phyloP scores from a whole-genome alignment of 2,113 vertebrate species.

The Melospiza georgiana region DNA sequence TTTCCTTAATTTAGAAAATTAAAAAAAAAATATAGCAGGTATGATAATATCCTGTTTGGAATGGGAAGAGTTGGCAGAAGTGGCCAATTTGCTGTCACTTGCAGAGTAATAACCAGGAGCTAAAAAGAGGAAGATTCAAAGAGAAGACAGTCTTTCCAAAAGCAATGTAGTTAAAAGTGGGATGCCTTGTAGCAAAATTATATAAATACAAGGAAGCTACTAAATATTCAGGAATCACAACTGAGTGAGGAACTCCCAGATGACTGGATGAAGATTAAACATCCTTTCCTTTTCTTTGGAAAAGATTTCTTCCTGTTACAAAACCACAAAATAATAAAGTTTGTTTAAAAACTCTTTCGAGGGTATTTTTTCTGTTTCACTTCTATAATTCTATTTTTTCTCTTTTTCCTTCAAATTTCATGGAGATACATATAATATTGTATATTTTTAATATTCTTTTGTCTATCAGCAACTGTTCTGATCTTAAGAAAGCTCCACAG shows the following conservation, averaged over 20 bases:
- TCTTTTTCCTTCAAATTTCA: not conserved
- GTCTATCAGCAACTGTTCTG: not conserved
- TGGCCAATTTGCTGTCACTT: not conserved
- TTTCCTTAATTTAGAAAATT: not conserved
- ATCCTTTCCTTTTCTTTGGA: not conserved
- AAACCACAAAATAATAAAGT: not conserved
- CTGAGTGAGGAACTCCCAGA: not conserved
- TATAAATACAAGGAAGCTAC: not conserved
- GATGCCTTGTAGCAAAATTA: not conserved
- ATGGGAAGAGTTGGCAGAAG: not conserved
- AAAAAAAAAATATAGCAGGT: not conserved
- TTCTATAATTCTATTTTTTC: not conserved
- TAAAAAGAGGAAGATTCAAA: not conserved
- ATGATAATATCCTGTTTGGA: not conserved
- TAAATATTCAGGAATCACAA: not conserved
- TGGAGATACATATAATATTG: not conserved
- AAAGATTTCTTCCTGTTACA: not conserved
- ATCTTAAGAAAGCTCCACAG: not conserved
- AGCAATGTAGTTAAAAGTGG: not conserved
- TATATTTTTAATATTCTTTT: not conserved
- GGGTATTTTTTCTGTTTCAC: not conserved
- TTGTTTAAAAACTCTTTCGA: not conserved
- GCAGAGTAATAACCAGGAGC: not conserved
- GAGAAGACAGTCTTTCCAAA: not conserved
- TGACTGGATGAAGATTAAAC: not conserved